phyloP scores from a whole-genome alignment of 2,888 invertebrate genomes.

The Mythimna impura region DNA sequence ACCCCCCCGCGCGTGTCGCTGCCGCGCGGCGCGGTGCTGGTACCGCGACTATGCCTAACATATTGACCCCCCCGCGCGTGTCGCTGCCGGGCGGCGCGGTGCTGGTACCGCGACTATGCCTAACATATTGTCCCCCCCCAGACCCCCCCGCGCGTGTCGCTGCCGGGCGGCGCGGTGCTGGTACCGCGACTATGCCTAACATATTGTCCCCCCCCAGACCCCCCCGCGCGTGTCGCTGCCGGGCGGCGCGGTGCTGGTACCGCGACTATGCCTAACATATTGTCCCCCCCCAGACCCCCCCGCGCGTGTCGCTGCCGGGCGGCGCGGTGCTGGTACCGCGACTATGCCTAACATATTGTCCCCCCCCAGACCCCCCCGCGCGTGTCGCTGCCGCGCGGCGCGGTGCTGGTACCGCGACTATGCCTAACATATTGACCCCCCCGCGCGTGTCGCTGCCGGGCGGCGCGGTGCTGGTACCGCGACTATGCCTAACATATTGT shows the following conservation, averaged over 20 bases:
- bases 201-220: slow-evolving; percentile 89
- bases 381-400: slow-evolving; percentile 86
- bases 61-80: slow-evolving; percentile 92
- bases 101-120: too few species aligned
- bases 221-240: slow-evolving; percentile 90
- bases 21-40: slow-evolving; percentile 34
- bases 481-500: too few species aligned
- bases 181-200: too few species aligned
- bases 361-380: slow-evolving; percentile 91
- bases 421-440: too few species aligned
- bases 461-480: slow-evolving; percentile 2
- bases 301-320: slow-evolving; percentile 87
- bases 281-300: slow-evolving; percentile 91
- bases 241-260: slow-evolving; percentile 28
- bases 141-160: slow-evolving; percentile 92
- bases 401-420: too few species aligned
- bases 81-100: slow-evolving; percentile 85
- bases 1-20: slow-evolving; percentile 92
- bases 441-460: slow-evolving; percentile 87
- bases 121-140: slow-evolving; percentile 66
- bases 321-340: background rate
- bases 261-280: too few species aligned
- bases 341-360: too few species aligned
- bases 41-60: too few species aligned
- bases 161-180: slow-evolving; percentile 64